A percentile compares a stretch with the other conserved stretches of the same genome.
These are phyloP conservation scores for Meteorus colon DNA, from an alignment of 2,888 invertebrate species.

Conservation along the genomic window DNA sequence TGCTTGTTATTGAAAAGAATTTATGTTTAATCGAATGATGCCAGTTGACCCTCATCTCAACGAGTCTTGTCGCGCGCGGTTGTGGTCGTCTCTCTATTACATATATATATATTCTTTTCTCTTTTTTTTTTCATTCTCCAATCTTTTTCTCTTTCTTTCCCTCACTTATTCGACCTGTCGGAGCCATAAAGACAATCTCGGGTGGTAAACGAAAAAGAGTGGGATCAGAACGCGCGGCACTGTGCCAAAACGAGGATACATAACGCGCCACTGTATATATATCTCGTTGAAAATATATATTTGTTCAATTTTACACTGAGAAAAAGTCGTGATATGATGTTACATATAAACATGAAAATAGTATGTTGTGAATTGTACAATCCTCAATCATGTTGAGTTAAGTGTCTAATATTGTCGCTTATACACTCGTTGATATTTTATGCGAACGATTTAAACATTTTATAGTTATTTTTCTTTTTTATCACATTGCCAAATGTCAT, in stretches of 20 bases:
- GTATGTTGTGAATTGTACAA: slow-evolving; percentile 24
- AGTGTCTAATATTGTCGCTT: slow-evolving; percentile 39
- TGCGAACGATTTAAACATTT: slow-evolving; percentile 5
- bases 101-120: not conserved
- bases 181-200: slow-evolving; percentile 15
- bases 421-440: slow-evolving; percentile 25
- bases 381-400: slow-evolving; percentile 40
- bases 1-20: slow-evolving; percentile 67
- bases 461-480: not conserved
- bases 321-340: not conserved
- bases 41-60: slow-evolving; percentile 62
- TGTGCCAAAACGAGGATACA: slow-evolving; percentile 17
- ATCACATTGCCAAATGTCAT: not conserved
- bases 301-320: not conserved
- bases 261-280: not conserved
- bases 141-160: not conserved
- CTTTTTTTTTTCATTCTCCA: not conserved
- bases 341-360: slow-evolving; percentile 3
- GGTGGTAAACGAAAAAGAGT: slow-evolving; percentile 7
- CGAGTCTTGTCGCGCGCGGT: slow-evolving; percentile 18
- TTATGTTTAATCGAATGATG: slow-evolving; percentile 67
- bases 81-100: not conserved
- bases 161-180: slow-evolving; percentile 7
- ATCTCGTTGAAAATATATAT: not conserved
- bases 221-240: slow-evolving; percentile 4